Evolutionary conservation across 2,888 invertebrate genomes (phyloP).

Genomic region (Trichopria drosophilae): DNA sequence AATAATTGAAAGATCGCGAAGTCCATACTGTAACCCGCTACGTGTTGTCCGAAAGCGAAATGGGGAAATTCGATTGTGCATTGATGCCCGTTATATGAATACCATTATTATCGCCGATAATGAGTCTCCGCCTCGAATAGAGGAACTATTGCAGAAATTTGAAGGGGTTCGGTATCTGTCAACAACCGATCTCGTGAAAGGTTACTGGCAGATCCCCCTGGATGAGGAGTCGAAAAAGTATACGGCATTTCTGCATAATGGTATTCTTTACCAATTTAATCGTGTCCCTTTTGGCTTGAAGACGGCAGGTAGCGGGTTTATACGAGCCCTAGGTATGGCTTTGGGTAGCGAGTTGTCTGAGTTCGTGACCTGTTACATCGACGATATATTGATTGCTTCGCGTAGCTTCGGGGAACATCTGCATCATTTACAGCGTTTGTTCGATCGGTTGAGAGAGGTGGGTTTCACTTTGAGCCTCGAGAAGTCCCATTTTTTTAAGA

Average conservation of each 20-base stretch:
- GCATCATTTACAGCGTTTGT: conserved; percentile 28
- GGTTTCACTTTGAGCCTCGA: conserved; percentile 38
- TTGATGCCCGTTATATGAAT: no score
- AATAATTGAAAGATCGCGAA: not conserved
- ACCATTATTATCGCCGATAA: no score
- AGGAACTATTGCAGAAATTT: no score
- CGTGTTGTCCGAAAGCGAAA: no score
- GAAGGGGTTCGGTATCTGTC: conserved; percentile 59
- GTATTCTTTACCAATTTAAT: not conserved
- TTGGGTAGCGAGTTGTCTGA: conserved; percentile 38
- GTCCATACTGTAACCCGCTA: no score
- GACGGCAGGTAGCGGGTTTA: not conserved
- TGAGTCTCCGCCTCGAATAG: no score
- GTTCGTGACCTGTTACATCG: conserved; percentile 39
- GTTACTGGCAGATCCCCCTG: conserved; percentile 7
- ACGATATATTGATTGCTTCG: conserved; percentile 42
- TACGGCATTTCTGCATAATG: conserved; percentile 11
- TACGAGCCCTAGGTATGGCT: no score
- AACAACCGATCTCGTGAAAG: no score
- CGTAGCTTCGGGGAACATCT: conserved; percentile 33
- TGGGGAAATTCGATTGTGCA: no score
- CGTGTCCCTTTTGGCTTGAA: conserved; percentile 8
- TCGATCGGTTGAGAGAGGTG: conserved; percentile 28
- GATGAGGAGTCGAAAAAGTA: conserved; percentile 3
- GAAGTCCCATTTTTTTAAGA: conserved; percentile 35